phyloP scores from a whole-genome alignment of 1,140 invertebrate species.

The Anastrepha ludens region DNA sequence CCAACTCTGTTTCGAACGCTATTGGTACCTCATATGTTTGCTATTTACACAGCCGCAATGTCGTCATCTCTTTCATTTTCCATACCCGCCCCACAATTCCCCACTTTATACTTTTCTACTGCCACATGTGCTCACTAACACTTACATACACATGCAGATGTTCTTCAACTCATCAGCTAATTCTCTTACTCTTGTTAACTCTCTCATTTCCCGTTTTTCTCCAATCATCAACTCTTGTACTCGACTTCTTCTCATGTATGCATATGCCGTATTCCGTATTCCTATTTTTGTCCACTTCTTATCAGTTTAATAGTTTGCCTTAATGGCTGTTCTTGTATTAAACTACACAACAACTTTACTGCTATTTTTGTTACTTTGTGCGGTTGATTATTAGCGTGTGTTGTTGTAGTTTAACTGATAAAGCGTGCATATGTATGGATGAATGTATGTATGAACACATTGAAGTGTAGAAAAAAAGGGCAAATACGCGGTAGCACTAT shows the following conservation, averaged over 20 bases:
- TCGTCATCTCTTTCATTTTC: background rate
- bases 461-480: background rate
- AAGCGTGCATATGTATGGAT: background rate
- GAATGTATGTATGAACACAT: background rate
- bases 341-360: conserved; percentile 17
- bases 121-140: background rate
- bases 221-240: background rate
- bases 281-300: conserved; percentile 33
- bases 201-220: background rate
- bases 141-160: background rate
- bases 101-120: background rate
- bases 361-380: conserved; percentile 40
- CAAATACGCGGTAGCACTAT: background rate
- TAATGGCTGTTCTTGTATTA: conserved; percentile 10
- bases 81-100: background rate
- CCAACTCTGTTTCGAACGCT: too few species aligned
- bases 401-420: conserved; percentile 26
- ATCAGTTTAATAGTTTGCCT: conserved; percentile 42
- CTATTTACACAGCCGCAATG: conserved; percentile 27
- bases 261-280: background rate
- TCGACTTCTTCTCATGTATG: background rate
- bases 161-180: background rate
- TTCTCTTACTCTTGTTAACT: background rate
- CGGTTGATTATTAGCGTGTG: background rate
- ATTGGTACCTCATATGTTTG: background rate